Base-by-base conservation (phyloP, 2,888 invertebrate species). In the Oxytorus armatus region DNA sequence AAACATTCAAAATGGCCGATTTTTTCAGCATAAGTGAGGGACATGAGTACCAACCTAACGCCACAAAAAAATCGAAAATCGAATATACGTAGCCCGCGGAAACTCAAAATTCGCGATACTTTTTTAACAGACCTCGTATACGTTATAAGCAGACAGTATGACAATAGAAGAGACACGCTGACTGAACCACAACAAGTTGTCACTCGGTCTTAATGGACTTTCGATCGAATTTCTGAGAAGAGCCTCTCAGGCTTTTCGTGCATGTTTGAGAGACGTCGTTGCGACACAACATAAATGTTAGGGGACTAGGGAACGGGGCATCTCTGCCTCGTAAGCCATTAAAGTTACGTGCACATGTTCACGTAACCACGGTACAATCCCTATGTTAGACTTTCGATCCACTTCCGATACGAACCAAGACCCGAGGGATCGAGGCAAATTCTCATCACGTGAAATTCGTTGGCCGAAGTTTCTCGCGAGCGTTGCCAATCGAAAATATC, bases 131-230 rank as follows among this genome's bases (percentile, higher is more conserved):
- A n/a, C 29, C 10, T 1, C 29, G 18, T 65, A 33, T 18, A 49
- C 8, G 11, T 33, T n/a, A 18, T n/a, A 16, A 14, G 65, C 42
- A 76, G 82, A 85, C 79, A 78, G 77, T 86, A 79, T 85, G 83
- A 88, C 85, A 85, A 85, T 84, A 79, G 80, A 77, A 59, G 81
- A 74, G 82, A 84, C 76, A 83, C 66, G 79, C 61, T 72, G 73
- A 63, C 29, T 73, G 76, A 81, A 82, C 85, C 83, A 84, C 86
- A 86, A 88, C 85, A 87, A 88, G 83, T 88, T 86, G 84, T 85
- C 84, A 77, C 82, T 82, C 82, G 85, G 82, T 85, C 85, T 84
- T 86, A 88, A 88, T 88, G 84, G 86, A 88, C 83, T 88, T 86
- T 87, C 86, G 86, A 88, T 88, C 86, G 82, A 85, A 88, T 87